Conservation (phyloP, 2,797 vertebrate genomes). For the Antrozous pallidus region DNA sequence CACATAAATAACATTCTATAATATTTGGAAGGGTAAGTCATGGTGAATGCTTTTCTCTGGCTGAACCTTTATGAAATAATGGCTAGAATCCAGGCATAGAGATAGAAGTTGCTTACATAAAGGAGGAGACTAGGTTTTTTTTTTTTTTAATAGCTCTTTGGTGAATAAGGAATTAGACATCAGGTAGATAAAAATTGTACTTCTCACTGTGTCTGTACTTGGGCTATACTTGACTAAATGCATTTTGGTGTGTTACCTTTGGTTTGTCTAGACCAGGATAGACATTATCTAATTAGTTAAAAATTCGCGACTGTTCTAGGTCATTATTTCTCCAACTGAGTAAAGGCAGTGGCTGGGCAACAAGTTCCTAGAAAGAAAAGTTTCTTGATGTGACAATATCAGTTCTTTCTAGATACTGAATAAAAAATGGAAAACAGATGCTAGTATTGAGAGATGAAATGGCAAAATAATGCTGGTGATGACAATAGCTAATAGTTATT, state of each 20-base stretch:
- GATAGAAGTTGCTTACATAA: constrained; percentile 25
- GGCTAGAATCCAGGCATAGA: constrained; percentile 22
- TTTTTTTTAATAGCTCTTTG: not conserved
- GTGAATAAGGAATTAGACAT: constrained; percentile 1
- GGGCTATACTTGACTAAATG: not conserved
- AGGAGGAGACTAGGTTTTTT: not conserved
- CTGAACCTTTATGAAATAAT: constrained; percentile 3
- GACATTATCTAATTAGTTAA: not conserved
- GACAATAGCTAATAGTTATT: not conserved
- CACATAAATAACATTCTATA: constrained; percentile 8
- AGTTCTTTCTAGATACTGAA: not conserved
- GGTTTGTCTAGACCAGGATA: not conserved
- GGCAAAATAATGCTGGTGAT: not conserved
- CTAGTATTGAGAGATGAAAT: not conserved
- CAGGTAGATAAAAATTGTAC: not conserved
- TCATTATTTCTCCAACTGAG: not conserved
- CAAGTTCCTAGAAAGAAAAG: not conserved
- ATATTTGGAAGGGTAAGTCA: constrained; percentile 11
- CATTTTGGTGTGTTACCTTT: not conserved
- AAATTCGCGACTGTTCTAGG: not conserved
- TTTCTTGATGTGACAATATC: not conserved
- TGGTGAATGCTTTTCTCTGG: constrained; percentile 15
- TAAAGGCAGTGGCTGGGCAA: not conserved
- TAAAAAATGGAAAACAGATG: not conserved
- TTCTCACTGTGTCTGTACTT: not conserved